Evolutionary conservation across 2,797 vertebrate species (phyloP), one percentile per base, ranked within the genome.

Genomic region (Leucoraja ocellata): DNA sequence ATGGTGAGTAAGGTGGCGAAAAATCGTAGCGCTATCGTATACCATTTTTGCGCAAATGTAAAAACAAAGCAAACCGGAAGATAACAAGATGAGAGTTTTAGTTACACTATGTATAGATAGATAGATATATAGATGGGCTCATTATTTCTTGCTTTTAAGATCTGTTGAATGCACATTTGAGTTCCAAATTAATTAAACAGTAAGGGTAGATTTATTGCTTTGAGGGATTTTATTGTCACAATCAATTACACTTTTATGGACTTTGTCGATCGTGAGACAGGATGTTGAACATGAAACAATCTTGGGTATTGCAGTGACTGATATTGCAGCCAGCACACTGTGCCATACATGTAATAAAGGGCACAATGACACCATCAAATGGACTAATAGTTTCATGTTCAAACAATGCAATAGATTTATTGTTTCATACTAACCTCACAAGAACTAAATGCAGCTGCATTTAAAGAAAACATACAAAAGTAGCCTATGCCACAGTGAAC

Each of bases 361-460:
- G 81, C 81, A 83, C 81, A 83, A 28, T 83, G 81, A 83, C 81
- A 83, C 25, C 21, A 83, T 61, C 23, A 54, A 46, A 83, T 73
- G 71, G 58, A 54, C 23, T 83, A 83, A 83, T 83, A 21, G 58
- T 83, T 21, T 58, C 54, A 83, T 54, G 28, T 83, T 28, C 0
- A 25, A 54, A 11, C 46, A 83, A 58, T 21, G 18, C 46, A 83
- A 58, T 4, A 61, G 46, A 83, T 28, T 83, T 83, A 83, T 83
- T 28, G 23, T 23, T 83, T 83, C 28, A 28, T 54, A 46, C 28
- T 83, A 13, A 4, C 81, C 58, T 83, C 13, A 83, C 81, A 83
- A 83, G 23, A 58, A 28, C 23, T 4, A 25, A 83, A 83, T 83
- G 28, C 54, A 83, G 58, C 54, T 28, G 10, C 25, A 28, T 25